Conservation (phyloP, 2,113 vertebrate species). For the Gallinago undulata region DNA sequence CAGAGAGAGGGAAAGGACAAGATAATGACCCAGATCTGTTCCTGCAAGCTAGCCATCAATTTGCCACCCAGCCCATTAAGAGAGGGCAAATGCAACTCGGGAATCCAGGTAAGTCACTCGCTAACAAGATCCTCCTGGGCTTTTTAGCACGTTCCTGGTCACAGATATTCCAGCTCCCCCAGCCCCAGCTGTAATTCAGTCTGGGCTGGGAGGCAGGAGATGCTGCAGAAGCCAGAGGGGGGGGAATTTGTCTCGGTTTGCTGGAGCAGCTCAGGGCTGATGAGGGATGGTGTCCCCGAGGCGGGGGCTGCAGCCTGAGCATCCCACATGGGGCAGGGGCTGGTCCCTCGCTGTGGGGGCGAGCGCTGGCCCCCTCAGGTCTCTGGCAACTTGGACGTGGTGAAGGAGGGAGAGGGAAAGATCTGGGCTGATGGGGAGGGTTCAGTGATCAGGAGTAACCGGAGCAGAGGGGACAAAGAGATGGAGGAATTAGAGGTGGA, state of each 20-base stretch:
- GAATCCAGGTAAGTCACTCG: background rate
- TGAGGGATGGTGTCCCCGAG: background rate
- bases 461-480: background rate
- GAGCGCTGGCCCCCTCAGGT: background rate
- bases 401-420: background rate
- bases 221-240: background rate
- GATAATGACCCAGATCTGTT: background rate
- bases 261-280: background rate
- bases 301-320: background rate
- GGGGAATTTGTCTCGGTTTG: background rate
- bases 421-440: background rate
- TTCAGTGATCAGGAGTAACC: background rate
- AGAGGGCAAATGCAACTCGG: background rate
- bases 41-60: background rate
- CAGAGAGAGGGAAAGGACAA: background rate
- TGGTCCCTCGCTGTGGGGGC: background rate
- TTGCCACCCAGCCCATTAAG: background rate
- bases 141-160: conserved; percentile 29
- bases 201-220: conserved; percentile 15
- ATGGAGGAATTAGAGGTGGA: background rate
- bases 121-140: conserved; percentile 43
- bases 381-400: background rate
- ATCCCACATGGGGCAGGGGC: background rate
- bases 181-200: conserved; percentile 50
- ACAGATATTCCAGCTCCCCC: conserved; percentile 19